phyloP scores from a whole-genome alignment of 2,888 invertebrate genomes.

The Desoria tigrina region DNA sequence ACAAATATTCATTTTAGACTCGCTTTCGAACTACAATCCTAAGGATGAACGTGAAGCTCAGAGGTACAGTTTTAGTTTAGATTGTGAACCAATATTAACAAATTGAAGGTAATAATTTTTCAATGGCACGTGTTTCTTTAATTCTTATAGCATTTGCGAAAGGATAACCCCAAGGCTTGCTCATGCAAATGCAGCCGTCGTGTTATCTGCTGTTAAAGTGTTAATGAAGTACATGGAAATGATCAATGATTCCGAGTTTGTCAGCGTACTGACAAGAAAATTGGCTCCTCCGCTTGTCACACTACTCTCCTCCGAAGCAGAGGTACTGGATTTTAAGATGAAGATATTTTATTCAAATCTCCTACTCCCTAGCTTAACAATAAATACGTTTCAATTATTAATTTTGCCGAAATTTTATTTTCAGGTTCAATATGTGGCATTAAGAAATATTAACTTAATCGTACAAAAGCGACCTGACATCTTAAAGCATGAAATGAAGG shows the following conservation, averaged over 20 bases:
- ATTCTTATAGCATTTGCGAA: slow-evolving; percentile 77
- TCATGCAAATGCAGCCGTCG: slow-evolving; percentile 99
- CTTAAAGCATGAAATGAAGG: slow-evolving; percentile 99
- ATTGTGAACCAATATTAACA: background rate
- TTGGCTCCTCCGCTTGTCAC: slow-evolving; percentile 98
- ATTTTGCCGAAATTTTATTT: too few species aligned
- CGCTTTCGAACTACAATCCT: slow-evolving; percentile 93
- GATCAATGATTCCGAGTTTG: slow-evolving; percentile 91
- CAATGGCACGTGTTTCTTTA: too few species aligned
- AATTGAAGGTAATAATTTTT: too few species aligned
- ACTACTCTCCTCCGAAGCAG: slow-evolving; percentile 94
- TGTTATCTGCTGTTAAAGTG: slow-evolving; percentile 95
- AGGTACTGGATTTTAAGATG: slow-evolving; percentile 61
- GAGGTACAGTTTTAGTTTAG: slow-evolving; percentile 62
- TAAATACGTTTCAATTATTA: too few species aligned
- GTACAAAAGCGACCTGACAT: slow-evolving; percentile 99
- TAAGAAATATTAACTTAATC: slow-evolving; percentile 97
- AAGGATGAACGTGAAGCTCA: slow-evolving; percentile 97
- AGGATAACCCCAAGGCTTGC: slow-evolving; percentile 94
- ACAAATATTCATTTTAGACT: slow-evolving; percentile 97
- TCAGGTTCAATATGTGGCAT: slow-evolving; percentile 94
- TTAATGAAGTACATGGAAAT: slow-evolving; percentile 99
- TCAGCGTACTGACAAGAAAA: slow-evolving; percentile 90
- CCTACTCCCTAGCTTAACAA: too few species aligned
- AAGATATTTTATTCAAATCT: too few species aligned